phyloP scores from a whole-genome alignment of 2,797 vertebrate species.

The Iguana delicatissima region DNA sequence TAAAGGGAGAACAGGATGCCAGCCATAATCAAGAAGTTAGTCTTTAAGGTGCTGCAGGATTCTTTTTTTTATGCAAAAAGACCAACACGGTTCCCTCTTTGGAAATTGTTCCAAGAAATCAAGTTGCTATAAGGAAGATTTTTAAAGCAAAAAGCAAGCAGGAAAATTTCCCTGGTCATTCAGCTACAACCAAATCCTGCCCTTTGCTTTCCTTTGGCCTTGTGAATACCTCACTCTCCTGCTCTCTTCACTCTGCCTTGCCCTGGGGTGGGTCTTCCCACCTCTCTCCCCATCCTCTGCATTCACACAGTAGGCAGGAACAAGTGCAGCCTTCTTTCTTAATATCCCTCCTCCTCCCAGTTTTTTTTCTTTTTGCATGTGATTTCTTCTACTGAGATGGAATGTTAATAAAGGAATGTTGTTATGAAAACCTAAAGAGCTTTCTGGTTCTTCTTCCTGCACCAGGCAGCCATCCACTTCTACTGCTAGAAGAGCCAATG shows the following conservation, averaged over 20 bases:
- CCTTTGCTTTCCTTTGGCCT: not conserved
- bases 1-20: no score
- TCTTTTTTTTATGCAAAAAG: not conserved
- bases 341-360: conserved; percentile 14
- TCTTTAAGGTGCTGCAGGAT: not conserved
- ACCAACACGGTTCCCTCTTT: not conserved
- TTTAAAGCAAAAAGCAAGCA: not conserved
- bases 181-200: not conserved
- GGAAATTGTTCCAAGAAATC: not conserved
- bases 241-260: conserved; percentile 19
- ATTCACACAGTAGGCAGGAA: not conserved
- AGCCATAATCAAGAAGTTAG: not conserved
- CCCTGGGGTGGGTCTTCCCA: not conserved
- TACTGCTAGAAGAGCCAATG: not conserved
- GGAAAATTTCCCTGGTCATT: not conserved
- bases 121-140: not conserved
- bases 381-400: conserved; percentile 67
- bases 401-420: conserved; percentile 79
- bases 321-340: conserved; percentile 61
- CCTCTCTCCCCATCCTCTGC: not conserved
- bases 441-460: not conserved
- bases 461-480: not conserved
- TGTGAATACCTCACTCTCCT: conserved; percentile 12
- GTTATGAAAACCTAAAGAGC: not conserved
- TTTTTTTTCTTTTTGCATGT: conserved; percentile 69